These are phyloP conservation scores for Hemicentrotus pulcherrimus DNA, from an alignment of 35 echinoderm and acorn worm genomes.

Conservation along the genomic window DNA sequence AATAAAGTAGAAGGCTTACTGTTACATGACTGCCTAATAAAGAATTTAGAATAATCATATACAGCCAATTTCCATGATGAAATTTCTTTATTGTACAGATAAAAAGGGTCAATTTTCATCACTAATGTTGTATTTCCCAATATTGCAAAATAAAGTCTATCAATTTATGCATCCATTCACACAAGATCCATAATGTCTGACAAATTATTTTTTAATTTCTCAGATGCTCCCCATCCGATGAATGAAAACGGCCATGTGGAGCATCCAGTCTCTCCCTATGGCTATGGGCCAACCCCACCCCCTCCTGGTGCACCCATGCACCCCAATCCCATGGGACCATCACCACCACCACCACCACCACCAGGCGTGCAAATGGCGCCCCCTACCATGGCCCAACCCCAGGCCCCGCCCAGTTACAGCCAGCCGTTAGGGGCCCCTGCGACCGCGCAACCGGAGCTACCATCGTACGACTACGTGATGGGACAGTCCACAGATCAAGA, in stretches of 20 bases:
- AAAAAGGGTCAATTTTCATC: too few species aligned
- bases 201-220: background rate
- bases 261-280: slow-evolving; percentile 17
- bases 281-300: background rate
- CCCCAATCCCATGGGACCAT: background rate
- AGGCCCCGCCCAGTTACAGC: background rate
- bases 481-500: background rate
- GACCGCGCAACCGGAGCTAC: background rate
- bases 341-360: background rate
- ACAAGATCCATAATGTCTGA: background rate
- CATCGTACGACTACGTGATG: slow-evolving; percentile 43
- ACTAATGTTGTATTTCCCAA: too few species aligned
- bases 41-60: too few species aligned
- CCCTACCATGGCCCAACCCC: background rate
- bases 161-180: too few species aligned
- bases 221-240: background rate
- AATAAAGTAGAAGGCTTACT: too few species aligned
- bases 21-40: too few species aligned
- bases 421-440: background rate
- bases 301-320: background rate
- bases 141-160: too few species aligned
- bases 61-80: too few species aligned
- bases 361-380: background rate
- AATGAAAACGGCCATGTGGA: background rate
- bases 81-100: too few species aligned